Conservation (phyloP, 2,888 invertebrate genomes). For the Neria commutata region DNA sequence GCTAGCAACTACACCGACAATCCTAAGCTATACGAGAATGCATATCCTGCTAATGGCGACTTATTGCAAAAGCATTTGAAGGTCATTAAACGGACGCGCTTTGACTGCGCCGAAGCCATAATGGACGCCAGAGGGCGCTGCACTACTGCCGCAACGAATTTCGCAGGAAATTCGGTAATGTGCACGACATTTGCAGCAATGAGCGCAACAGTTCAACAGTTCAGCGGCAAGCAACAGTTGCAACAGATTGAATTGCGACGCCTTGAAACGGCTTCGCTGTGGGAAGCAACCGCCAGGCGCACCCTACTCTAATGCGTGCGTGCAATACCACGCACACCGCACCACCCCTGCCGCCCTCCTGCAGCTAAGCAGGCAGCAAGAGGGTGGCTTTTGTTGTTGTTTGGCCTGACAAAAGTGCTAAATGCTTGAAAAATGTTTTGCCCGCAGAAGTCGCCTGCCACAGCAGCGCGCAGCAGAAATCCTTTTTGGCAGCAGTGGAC, state of each 20-base stretch:
- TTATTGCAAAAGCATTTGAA: neutral
- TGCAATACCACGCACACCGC: neutral
- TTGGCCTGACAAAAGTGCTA: too few relatives aligned
- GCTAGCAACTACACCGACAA: neutral
- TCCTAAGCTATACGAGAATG: neutral
- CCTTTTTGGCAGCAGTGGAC: neutral
- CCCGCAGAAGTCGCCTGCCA: neutral
- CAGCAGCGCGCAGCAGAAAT: neutral
- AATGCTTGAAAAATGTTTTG: conserved; percentile 1
- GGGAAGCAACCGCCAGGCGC: neutral
- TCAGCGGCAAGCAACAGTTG: conserved; percentile 5
- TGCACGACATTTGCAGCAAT: neutral
- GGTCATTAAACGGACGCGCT: neutral
- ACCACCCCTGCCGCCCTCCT: neutral
- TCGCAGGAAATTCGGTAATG: neutral
- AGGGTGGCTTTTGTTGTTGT: too few relatives aligned
- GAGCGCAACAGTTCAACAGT: neutral
- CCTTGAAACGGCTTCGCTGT: neutral
- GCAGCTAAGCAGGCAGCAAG: neutral
- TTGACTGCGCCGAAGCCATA: too few relatives aligned
- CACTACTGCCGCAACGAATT: neutral
- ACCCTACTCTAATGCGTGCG: neutral
- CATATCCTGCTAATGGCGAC: neutral
- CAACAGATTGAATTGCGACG: neutral
- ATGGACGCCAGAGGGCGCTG: too few relatives aligned